phyloP scores from a whole-genome alignment of 2,797 vertebrate genomes.

The Gila robusta region DNA sequence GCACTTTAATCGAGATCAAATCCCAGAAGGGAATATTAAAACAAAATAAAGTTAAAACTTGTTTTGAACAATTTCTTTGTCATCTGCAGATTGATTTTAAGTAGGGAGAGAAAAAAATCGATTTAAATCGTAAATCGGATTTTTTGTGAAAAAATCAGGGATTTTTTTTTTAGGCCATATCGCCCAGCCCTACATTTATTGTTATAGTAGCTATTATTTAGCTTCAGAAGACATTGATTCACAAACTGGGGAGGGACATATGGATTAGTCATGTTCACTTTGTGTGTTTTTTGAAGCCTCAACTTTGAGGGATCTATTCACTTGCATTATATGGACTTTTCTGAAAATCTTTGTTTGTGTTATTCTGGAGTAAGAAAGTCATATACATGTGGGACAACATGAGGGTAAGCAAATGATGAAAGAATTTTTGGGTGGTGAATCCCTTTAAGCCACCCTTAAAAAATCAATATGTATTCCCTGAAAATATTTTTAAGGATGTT shows the following conservation, averaged over 20 bases:
- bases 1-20: no score
- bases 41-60: no score
- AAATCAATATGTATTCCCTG: no score
- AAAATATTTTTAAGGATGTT: no score
- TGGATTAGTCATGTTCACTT: not conserved
- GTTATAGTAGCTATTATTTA: not conserved
- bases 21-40: no score
- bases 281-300: not conserved
- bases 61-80: no score
- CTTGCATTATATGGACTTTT: not conserved
- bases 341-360: not conserved
- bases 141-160: no score
- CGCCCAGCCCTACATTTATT: not conserved
- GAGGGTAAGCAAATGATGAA: not conserved
- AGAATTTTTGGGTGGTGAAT: not conserved
- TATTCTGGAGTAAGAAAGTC: not conserved
- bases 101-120: no score
- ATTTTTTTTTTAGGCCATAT: no score
- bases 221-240: not conserved
- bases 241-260: not conserved
- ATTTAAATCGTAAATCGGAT: no score
- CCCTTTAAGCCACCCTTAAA: no score
- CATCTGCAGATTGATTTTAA: no score
- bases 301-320: slow-evolving; percentile 2
- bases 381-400: not conserved